Base-by-base conservation (phyloP, 2,797 vertebrate species). In the Rhadinocentrus ornatus region DNA sequence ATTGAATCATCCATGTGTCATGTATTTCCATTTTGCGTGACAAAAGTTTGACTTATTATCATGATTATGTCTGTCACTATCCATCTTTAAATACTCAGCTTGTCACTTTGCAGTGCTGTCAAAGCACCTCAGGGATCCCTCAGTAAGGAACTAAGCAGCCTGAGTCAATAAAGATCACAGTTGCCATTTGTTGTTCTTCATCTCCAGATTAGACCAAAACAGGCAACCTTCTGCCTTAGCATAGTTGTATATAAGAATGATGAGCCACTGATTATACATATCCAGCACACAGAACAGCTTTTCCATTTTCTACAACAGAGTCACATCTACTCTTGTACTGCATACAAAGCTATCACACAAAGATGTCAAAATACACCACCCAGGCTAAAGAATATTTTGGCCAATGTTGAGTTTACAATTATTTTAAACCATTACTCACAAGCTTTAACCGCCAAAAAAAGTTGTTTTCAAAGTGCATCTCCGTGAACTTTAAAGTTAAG, bases 181-280 rank as follows among this genome's bases (percentile, higher is more conserved):
- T 61, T 75, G 69, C 65, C 73, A 82, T 54, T 63, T 39, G 29
- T 41, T 15, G 4, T 59, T 84, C 70, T 74, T 74, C 54, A 62
- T 75, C 66, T 59, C 55, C 66, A 74, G 72, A 84, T 48, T 74
- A 52, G 24, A 66, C 53, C 50, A 13, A 46, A 85, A 71, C 37
- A 77, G 80, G 81, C 84, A 81, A 82, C 60, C 58, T 63, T 75
- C 72, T 56, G 41, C 46, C 32, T 60, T 46, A 74, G 60, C 73
- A 75, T n/a, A 65, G 74, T 41, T 61, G 35, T 71, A 79, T 61
- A 67, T 80, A 69, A 80, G 56, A 12, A 55, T 31, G 62, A 85
- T 66, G 63, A 72, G 69, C 39, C 1, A 4, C 62, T 75, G 66
- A 80, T 82, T 68, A 68, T 34, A 70, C 44, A 69, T 48, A 68